Evolutionary conservation across 2,113 vertebrate species (phyloP), one percentile per base, ranked within the genome.

Genomic region (Meriones unguiculatus): DNA sequence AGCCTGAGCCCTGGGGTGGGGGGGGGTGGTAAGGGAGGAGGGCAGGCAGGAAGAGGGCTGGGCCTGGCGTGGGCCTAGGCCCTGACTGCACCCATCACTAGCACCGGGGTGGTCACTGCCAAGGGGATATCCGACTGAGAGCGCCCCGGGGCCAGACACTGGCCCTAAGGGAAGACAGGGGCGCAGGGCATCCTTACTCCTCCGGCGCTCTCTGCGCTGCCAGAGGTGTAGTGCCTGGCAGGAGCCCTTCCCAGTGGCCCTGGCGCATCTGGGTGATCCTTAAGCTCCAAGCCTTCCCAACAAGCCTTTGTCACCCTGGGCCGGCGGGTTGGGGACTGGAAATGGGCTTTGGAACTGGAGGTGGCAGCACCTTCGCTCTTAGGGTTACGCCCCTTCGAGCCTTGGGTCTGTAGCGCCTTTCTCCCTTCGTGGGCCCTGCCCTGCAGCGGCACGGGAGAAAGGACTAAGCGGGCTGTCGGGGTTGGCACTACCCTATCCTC

Each of bases 1-100:
- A 96, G 97, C 97, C 97, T 86, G 95, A 94, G 88, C 95, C 75
- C 89, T 81, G 86, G 95, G 70, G 87, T 76, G 80, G 95, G 95
- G 54, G 54, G 50, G 67, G 93, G 96, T 93, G 81, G 84, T 50
- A 94, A 91, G n/a, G 70, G 92, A 69, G 95, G 93, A 92, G 94
- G 69, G 72, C 96, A 93, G 65, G 81, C 93, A 64, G 59, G 75
- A 89, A 93, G 82, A 78, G 69, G 93, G 57, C 72, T 64, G 52
- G 95, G 57, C 87, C 87, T 57, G 87, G 54, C 76, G 57, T 84
- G 95, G 98, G 97, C 98, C 97, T 94, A 94, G 84, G 95, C 93
- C 90, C 0, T 62, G n/a, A 50, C 32, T 8, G 10, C 64, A 90
- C 96, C 93, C 93, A 90, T 90, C 82, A 54, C 59, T 41, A 90